Evolutionary conservation across 2,888 invertebrate species (phyloP).

Genomic region (Antitype chi): DNA sequence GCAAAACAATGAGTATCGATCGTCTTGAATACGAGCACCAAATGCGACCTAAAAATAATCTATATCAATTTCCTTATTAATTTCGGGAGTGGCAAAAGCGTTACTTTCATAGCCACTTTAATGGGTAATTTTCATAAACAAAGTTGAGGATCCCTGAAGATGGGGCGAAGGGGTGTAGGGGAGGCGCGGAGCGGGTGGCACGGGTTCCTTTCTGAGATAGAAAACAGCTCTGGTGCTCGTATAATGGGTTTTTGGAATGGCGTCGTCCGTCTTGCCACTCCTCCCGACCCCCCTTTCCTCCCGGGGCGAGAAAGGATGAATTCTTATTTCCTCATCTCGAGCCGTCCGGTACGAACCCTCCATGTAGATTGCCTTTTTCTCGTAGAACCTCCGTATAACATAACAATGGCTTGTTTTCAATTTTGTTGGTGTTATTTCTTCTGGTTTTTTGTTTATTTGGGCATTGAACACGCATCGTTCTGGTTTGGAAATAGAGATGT

Average conservation of each 20-base stretch:
- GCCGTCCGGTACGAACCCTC: slow-evolving; percentile 89
- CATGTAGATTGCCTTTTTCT: slow-evolving; percentile 90
- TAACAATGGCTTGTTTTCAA: slow-evolving; percentile 90
- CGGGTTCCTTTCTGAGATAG: slow-evolving; percentile 89
- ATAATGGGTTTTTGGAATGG: slow-evolving; percentile 94
- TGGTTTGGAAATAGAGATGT: slow-evolving; percentile 39
- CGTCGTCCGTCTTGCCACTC: slow-evolving; percentile 92
- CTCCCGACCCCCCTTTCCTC: slow-evolving; percentile 72
- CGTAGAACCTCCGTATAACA: slow-evolving; percentile 88
- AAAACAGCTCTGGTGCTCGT: slow-evolving; percentile 92
- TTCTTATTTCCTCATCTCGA: slow-evolving; percentile 91
- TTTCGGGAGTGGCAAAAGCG: slow-evolving; percentile 89
- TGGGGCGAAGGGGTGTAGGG: slow-evolving; percentile 74
- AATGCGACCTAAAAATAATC: slow-evolving; percentile 82
- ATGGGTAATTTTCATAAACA: slow-evolving; percentile 91
- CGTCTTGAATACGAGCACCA: slow-evolving; percentile 65
- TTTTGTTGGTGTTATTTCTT: slow-evolving; percentile 84
- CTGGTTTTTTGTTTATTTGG: slow-evolving; percentile 69
- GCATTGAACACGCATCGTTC: slow-evolving; percentile 34
- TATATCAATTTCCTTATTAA: slow-evolving; percentile 90
- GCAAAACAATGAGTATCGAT: slow-evolving; percentile 60
- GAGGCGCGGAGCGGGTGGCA: slow-evolving; percentile 68
- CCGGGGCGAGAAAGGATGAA: slow-evolving; percentile 90
- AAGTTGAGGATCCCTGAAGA: slow-evolving; percentile 88
- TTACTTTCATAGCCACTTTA: slow-evolving; percentile 91